Evolutionary conservation across 1,140 invertebrate species (phyloP), one percentile per base, ranked within the genome.

Genomic region (Bradysia coprophila): DNA sequence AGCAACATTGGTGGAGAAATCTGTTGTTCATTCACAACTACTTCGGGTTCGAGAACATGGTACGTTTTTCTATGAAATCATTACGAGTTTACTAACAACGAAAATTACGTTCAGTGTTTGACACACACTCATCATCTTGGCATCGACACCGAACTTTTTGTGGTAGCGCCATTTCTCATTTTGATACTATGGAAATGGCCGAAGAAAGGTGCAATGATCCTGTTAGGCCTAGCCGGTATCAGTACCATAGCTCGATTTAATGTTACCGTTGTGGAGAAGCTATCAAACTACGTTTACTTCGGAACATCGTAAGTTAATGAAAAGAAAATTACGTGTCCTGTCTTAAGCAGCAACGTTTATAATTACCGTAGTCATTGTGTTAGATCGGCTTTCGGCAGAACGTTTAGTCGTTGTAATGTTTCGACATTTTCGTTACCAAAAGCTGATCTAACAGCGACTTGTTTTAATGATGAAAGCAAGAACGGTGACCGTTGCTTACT

Each of bases 91-190:
- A 43, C 40, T 19, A 24, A 34, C 18, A n/a, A 21, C 28, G 34
- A 41, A 39, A 22, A 40, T 28, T 8, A 8, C 34, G 69, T 65
- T 21, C 49, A 75, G 73, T 80, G 77, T 49, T 52, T 79, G 15
- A 78, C 75, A 1, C 76, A 80, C 42, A 80, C 76, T 0, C 76
- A 80, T 54, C 76, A 80, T 45, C 40, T 90, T 42, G 83, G 84
- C 9, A 87, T 88, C 49, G 86, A 91, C 51, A 85, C 81, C 42
- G 82, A 88, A 62, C 64, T 89, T 11, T 88, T 86, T 52, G 55
- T 74, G 0, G 50, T 81, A 3, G 76, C 81, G 0, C 79, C 82
- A 0, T 40, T 86, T 1, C 62, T 90, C 45, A 65, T 84, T 2
- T 62, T 73, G 15, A 53, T 70, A 0, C 49, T 83, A 0, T 76